Evolutionary conservation across 2,113 vertebrate genomes (phyloP), one percentile per base, ranked within the genome.

Genomic region (Pelecanus crispus): DNA sequence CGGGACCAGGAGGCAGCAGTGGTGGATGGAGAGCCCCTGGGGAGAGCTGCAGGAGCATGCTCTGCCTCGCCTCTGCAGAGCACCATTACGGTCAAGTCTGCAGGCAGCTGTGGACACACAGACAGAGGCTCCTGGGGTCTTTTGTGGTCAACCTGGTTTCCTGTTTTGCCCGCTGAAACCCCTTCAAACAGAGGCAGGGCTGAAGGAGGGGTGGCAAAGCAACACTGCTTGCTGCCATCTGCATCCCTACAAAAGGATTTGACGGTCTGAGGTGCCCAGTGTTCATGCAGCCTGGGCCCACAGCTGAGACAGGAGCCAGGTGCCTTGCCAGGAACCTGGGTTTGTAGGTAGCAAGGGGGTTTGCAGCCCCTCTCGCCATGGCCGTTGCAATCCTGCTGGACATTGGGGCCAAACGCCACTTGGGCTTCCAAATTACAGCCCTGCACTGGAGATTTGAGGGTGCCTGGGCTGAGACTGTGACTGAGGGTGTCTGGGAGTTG

Each of bases 371-470:
- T 65, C 31, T 70, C 3, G 0, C 12, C 0, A 0, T 2, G 19
- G 5, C 32, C 78, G 7, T 74, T 49, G 81, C 1, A 5, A 21
- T 68, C 22, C 17, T 67, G 38, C 18, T 38, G 38, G 38, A 20
- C 14, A 9, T 0, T 28, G 19, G 12, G 31, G 17, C 3, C 68
- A 59, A 92, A n/a, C 0, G 0, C 4, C 31, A 26, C 44, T 53
- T 65, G 40, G 22, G 3, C 72, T 14, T 45, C 25, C 44, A 72
- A 4, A 72, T 44, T 44, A 40, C 55, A 77, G 52, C 28, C 26
- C 44, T 61, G 7, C 13, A 7, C 1, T 0, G 50, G 31, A 83
- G 25, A 62, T 38, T 29, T 74, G 32, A 63, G 47, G 24, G 5
- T 72, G 31, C 61, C 31, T 61, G 58, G 12, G 34, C 31, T 45